phyloP scores from a whole-genome alignment of 2,797 vertebrate genomes.

The Zenarchopterus dispar region DNA sequence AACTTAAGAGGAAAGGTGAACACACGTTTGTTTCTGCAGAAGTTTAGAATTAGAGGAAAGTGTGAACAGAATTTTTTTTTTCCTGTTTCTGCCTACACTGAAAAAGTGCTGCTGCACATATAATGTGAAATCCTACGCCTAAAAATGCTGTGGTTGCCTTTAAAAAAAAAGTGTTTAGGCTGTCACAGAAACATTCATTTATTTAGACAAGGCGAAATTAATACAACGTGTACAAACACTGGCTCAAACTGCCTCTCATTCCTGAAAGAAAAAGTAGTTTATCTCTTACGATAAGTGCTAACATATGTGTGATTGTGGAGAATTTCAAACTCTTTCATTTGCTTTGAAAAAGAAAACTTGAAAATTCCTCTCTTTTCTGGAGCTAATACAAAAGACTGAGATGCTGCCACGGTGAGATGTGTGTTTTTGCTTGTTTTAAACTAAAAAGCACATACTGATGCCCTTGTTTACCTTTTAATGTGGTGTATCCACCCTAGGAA shows the following conservation, averaged over 20 bases:
- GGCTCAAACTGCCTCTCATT: constrained; percentile 28
- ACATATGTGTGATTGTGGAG: constrained; percentile 7
- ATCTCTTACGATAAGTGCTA: constrained; percentile 8
- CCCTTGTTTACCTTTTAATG: constrained; percentile 36
- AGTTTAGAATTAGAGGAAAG: constrained; percentile 53
- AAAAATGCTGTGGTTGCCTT: not conserved
- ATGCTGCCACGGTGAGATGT: too few species aligned
- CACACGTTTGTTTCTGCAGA: constrained; percentile 40
- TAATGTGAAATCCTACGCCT: too few species aligned
- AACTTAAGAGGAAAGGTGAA: constrained; percentile 45
- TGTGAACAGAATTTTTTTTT: constrained; percentile 46
- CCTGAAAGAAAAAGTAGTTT: constrained; percentile 4
- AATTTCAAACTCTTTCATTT: constrained; percentile 6
- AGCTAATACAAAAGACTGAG: too few species aligned
- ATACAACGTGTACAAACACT: constrained; percentile 19
- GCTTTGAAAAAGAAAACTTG: constrained; percentile 3
- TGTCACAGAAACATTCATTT: not conserved
- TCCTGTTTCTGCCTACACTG: constrained; percentile 2
- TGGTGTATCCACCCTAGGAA: constrained; percentile 50
- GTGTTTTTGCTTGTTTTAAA: not conserved
- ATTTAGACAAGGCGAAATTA: constrained; percentile 21
- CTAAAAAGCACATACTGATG: constrained; percentile 10
- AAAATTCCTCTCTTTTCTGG: too few species aligned
- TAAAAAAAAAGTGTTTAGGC: not conserved
- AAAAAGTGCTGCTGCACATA: not conserved